Base-by-base conservation (phyloP, 2,113 vertebrate species). In the Trichomycterus rosablanca region DNA sequence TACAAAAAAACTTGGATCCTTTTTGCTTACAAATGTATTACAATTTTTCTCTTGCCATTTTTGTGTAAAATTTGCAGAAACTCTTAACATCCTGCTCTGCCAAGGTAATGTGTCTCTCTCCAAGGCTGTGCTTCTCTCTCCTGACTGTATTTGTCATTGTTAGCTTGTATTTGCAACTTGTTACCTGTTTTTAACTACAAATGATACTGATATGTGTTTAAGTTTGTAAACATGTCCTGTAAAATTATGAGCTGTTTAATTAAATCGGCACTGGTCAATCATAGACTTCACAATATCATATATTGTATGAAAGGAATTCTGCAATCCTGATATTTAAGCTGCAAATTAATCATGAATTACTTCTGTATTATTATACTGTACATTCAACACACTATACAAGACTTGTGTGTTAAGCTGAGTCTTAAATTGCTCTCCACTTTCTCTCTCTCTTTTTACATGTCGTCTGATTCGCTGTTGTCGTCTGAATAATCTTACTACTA, bases 61-160 rank as follows among this genome's bases (percentile, higher is more conserved):
- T 97, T 97, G 93, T 98, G 95, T 95, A 96, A 98, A 93, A 97
- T 98, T 97, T 98, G 88, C 95, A 98, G 95, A 98, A 94, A 93
- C 91, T 92, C 92, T 30, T 97, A 96, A 91, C 93, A 92, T 86
- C 94, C 90, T 94, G 92, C 92, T 86, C 91, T 90, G 89, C 91
- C 91, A 97, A 98, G 95, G 95, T 98, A 98, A 98, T 91, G 93
- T 97, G 93, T 97, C 87, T 95, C 86, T 87, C 87, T 95, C 89
- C 93, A 92, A 94, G 93, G 94, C 91, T 95, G 92, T 93, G 87
- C 87, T 76, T 78, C 67, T 78, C 63, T 80, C 64, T 74, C 67
- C 74, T 76, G 69, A 74, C 76, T 81, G 67, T 67, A 63, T 73
- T 61, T 69, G 51, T 66, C 71, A 57, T 56, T 66, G 68, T 52